These are phyloP conservation scores for Cylindroiulus punctatus DNA, from an alignment of 2,888 invertebrate genomes.

Conservation along the genomic window DNA sequence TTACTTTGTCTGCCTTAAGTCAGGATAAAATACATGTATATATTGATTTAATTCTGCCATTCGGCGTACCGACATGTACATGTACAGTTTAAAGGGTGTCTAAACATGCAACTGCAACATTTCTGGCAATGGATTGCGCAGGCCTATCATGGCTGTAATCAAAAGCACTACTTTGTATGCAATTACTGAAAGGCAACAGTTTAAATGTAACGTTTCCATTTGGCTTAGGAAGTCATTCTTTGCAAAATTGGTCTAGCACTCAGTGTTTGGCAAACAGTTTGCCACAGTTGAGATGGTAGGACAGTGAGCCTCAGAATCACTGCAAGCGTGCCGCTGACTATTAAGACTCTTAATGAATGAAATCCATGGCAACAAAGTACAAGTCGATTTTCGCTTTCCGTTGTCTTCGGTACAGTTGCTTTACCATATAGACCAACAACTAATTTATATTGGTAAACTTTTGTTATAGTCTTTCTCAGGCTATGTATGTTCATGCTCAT, in stretches of 20 bases:
- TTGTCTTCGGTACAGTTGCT: background rate
- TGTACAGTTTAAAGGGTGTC: background rate
- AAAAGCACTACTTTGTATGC: background rate
- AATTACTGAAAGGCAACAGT: background rate
- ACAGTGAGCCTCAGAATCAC: background rate
- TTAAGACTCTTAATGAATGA: background rate
- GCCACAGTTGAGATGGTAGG: background rate
- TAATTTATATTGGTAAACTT: background rate
- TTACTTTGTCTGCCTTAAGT: background rate
- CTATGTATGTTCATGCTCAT: background rate
- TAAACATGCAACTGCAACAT: background rate
- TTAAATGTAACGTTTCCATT: background rate
- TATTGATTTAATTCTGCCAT: background rate
- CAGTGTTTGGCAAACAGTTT: background rate
- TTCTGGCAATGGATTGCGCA: too few relatives aligned
- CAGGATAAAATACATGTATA: background rate
- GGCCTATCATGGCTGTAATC: background rate
- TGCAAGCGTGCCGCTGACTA: background rate
- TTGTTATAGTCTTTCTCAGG: background rate
- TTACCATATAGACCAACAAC: background rate
- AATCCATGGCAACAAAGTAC: background rate
- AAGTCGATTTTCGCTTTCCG: background rate
- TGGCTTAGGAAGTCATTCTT: background rate
- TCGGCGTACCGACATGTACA: background rate
- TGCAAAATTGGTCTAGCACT: background rate